Conservation (phyloP, 1,140 invertebrate genomes). For the Neotoxoptera formosana region DNA sequence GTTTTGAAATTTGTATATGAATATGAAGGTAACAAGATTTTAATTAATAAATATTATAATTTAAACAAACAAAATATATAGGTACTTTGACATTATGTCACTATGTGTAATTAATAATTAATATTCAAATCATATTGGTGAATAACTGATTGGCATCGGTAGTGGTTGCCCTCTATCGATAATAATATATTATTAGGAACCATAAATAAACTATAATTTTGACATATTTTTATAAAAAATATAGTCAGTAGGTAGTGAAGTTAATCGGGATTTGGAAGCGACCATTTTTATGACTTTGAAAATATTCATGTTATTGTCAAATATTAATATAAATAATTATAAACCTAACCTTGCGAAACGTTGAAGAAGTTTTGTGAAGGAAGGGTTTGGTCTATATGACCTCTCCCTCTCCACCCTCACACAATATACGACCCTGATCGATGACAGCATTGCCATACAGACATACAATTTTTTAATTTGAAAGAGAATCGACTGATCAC, state of each 20-base stretch:
- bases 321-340: too few relatives aligned
- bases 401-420: too few relatives aligned
- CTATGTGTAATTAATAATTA: background rate
- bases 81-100: background rate
- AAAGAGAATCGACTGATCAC: background rate
- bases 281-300: background rate
- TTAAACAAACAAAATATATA: background rate
- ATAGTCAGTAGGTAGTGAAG: background rate
- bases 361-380: background rate
- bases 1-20: background rate
- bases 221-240: background rate
- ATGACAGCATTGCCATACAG: too few relatives aligned
- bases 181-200: background rate
- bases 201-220: background rate
- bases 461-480: background rate
- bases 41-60: background rate
- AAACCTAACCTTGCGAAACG: too few relatives aligned
- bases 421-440: background rate
- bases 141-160: background rate
- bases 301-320: background rate
- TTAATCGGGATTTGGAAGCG: background rate
- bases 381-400: rapidly evolving
- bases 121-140: background rate
- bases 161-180: background rate
- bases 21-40: background rate